Conservation (phyloP, 2,888 invertebrate genomes). For the Drosophila eohydei region DNA sequence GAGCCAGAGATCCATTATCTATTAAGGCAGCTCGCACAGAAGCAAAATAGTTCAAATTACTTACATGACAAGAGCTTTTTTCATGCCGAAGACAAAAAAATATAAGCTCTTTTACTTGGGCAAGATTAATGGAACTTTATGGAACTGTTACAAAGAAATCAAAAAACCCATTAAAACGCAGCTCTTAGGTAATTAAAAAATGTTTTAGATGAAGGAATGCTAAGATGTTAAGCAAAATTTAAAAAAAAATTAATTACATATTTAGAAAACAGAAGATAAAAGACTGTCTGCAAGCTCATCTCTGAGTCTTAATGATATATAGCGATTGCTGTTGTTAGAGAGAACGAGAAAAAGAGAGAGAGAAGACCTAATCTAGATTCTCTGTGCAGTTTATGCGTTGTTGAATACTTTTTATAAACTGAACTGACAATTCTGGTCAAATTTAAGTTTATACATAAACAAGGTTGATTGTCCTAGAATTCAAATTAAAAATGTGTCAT, state of each 20-base stretch:
- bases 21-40: constrained; percentile 1
- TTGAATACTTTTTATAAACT: background rate
- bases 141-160: background rate
- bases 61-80: background rate
- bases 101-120: background rate
- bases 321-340: background rate
- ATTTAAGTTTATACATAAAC: too few species aligned
- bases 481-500: too few species aligned
- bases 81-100: background rate
- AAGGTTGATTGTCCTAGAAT: too few species aligned
- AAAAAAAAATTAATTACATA: background rate
- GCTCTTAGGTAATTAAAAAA: background rate
- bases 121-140: background rate
- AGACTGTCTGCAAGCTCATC: background rate
- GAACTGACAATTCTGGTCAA: too few species aligned
- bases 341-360: background rate
- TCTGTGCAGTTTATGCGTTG: background rate
- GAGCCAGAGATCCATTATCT: constrained; percentile 1
- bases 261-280: background rate
- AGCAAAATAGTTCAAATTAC: constrained; percentile 12
- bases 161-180: background rate
- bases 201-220: background rate
- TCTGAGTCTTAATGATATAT: background rate
- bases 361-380: background rate
- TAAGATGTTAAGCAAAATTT: too few species aligned